A percentile compares a stretch with the other conserved stretches of the same genome.
Conservation (phyloP, 2,797 vertebrate genomes). For the Epinephelus awoara region DNA sequence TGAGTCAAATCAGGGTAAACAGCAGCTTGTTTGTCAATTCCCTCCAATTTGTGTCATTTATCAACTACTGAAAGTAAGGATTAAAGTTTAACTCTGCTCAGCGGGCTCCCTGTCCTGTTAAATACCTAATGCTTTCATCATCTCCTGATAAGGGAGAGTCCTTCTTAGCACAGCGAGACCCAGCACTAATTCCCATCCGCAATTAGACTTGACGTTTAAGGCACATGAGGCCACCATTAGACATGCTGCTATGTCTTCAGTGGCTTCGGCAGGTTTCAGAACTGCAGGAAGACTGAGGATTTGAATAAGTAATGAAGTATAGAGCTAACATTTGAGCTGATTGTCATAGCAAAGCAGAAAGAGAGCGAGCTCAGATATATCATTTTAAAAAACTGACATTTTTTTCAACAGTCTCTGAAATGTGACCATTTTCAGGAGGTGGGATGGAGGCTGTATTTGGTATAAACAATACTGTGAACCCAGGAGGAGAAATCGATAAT, state of each 20-base stretch:
- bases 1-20: conserved; percentile 6
- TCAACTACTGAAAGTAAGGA: conserved; percentile 45
- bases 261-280: conserved; percentile 22
- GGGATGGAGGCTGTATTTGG: not conserved
- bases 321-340: not conserved
- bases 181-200: conserved; percentile 50
- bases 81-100: conserved; percentile 60
- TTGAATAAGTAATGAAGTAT: conserved; percentile 32
- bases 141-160: conserved; percentile 53
- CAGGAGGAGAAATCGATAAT: no score
- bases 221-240: conserved; percentile 34
- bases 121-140: conserved; percentile 61
- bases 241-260: conserved; percentile 16
- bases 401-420: not conserved
- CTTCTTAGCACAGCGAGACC: conserved; percentile 36
- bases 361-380: not conserved
- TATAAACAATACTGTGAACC: no score
- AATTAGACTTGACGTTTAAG: conserved; percentile 54
- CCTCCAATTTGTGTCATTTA: conserved; percentile 40
- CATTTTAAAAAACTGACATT: not conserved
- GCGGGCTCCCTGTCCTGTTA: conserved; percentile 46
- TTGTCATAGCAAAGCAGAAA: conserved; percentile 3
- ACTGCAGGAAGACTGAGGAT: conserved; percentile 9
- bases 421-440: not conserved
- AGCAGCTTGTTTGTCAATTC: conserved; percentile 26